Percentiles rank a stretch among this genome's conserved stretches.
These are phyloP conservation scores for Carpatolechia fugitivella DNA, from an alignment of 2,888 invertebrate species.

Conservation along the genomic window DNA sequence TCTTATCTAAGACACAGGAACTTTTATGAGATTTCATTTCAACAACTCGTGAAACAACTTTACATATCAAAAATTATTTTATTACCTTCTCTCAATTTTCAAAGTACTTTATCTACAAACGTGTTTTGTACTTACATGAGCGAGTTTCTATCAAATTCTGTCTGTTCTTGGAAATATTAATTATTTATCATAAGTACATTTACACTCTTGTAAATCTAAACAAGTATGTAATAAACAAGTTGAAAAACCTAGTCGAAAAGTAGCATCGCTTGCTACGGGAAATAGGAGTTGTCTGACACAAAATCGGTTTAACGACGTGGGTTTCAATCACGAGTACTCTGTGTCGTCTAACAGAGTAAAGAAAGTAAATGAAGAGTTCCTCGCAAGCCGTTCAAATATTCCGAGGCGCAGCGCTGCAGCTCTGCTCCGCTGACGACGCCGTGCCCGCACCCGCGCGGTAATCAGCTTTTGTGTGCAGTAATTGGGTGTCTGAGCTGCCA, in stretches of 20 bases:
- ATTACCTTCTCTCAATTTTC: neutral
- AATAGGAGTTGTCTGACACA: constrained; percentile 4
- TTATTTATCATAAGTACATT: too few species aligned
- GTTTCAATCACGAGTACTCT: constrained; percentile 53
- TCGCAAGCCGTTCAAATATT: constrained; percentile 66
- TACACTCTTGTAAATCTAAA: too few species aligned
- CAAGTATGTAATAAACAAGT: too few species aligned
- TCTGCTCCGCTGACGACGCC: constrained; percentile 31
- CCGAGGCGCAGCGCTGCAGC: constrained; percentile 41
- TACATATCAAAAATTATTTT: constrained; percentile 2
- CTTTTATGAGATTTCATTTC: neutral
- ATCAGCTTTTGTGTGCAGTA: constrained; percentile 78
- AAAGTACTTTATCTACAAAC: neutral
- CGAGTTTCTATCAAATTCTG: neutral
- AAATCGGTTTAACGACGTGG: constrained; percentile 28
- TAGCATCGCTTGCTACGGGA: neutral
- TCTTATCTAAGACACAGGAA: neutral
- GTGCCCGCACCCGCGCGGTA: constrained; percentile 64
- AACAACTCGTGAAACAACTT: constrained; percentile 1
- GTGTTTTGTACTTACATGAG: neutral
- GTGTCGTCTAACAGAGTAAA: constrained; percentile 48
- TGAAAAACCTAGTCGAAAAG: neutral
- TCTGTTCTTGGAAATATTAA: neutral
- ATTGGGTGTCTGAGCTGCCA: constrained; percentile 79
- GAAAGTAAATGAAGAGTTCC: constrained; percentile 66